Percentiles rank a stretch among this genome's conserved stretches.
Conservation (phyloP, 1,140 invertebrate species). For the Panagrolaimus sp. region DNA sequence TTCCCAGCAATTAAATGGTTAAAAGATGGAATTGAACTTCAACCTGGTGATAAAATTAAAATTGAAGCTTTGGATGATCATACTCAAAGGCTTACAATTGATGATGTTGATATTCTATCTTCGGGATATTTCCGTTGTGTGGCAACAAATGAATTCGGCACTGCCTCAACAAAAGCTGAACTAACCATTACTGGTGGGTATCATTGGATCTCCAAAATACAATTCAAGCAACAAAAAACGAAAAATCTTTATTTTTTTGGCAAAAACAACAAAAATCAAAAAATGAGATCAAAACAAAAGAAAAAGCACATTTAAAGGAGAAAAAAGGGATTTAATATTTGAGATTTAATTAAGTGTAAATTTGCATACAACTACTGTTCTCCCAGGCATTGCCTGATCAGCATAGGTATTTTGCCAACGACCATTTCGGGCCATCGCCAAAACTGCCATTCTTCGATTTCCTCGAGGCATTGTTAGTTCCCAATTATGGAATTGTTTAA, state of each 20-base stretch:
- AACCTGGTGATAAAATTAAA: conserved; percentile 38
- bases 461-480: conserved; percentile 35
- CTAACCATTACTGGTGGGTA: conserved; percentile 49
- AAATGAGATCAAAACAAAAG: conserved; percentile 15
- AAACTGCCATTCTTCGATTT: conserved; percentile 32
- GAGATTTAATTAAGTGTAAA: conserved; percentile 23
- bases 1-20: conserved; percentile 56
- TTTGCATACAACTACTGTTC: conserved; percentile 45
- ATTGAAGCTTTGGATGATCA: conserved; percentile 54
- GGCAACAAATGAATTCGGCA: conserved; percentile 57
- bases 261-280: not conserved
- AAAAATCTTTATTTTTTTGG: too few species aligned
- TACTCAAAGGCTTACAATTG: conserved; percentile 49
- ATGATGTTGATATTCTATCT: conserved; percentile 50
- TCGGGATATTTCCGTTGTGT: conserved; percentile 57
- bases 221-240: conserved; percentile 10
- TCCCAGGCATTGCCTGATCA: conserved; percentile 31
- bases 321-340: too few species aligned
- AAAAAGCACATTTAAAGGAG: conserved; percentile 1
- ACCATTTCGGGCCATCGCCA: conserved; percentile 42
- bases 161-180: conserved; percentile 58
- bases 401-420: conserved; percentile 45
- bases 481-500: conserved; percentile 31
- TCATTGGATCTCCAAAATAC: not conserved
- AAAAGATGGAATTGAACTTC: conserved; percentile 56